Conservation (phyloP, 2,888 invertebrate species). For the Nomada fabriciana region DNA sequence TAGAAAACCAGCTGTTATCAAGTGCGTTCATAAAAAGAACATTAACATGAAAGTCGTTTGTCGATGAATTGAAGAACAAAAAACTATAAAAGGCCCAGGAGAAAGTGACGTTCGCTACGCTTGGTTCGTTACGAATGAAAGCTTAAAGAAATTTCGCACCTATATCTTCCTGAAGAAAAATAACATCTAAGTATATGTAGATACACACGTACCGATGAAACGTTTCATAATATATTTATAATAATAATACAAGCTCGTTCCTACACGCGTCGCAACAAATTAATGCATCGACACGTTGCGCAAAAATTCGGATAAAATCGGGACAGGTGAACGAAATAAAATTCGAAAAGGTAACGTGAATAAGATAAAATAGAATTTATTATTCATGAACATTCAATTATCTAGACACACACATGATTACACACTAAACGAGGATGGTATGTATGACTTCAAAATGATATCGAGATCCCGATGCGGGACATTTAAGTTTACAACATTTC, state of each 20-base stretch:
- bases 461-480: slow-evolving; percentile 83
- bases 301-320: too few species aligned
- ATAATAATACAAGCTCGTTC: too few species aligned
- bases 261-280: too few species aligned
- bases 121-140: slow-evolving; percentile 36
- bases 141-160: slow-evolving; percentile 43
- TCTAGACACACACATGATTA: slow-evolving; percentile 68
- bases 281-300: too few species aligned
- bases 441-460: slow-evolving; percentile 59
- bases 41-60: slow-evolving; percentile 42
- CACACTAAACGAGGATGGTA: slow-evolving; percentile 67
- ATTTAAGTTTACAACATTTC: slow-evolving; percentile 71
- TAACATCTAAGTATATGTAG: neutral
- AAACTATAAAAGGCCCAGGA: slow-evolving; percentile 47
- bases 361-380: slow-evolving; percentile 73
- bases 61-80: slow-evolving; percentile 43
- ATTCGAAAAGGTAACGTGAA: neutral
- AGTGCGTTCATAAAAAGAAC: slow-evolving; percentile 14
- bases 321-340: neutral
- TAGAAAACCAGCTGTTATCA: slow-evolving; percentile 14
- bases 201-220: too few species aligned
- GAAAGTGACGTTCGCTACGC: slow-evolving; percentile 61
- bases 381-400: slow-evolving; percentile 68
- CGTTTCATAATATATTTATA: too few species aligned
- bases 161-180: neutral